phyloP scores from a whole-genome alignment of 30 jellyfish, hydroid and myxozoan species.

The Pelagia noctiluca region DNA sequence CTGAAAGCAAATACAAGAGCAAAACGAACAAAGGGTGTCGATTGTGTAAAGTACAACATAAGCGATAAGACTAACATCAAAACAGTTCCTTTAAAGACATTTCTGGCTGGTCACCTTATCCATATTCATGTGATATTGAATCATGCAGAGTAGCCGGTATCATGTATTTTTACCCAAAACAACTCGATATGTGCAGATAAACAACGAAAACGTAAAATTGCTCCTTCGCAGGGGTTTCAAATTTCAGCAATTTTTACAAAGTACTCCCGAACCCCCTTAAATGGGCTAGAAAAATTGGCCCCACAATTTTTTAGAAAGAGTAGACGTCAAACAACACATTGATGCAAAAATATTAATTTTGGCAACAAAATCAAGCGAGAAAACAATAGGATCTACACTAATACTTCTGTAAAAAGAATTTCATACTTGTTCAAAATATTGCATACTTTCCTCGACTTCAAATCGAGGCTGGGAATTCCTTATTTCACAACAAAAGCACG shows the following conservation, averaged over 20 bases:
- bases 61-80: neutral
- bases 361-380: constrained; percentile 18
- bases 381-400: constrained; percentile 20
- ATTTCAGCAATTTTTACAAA: neutral
- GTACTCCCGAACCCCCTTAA: constrained; percentile 14
- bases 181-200: too few species aligned
- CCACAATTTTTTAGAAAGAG: neutral
- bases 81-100: neutral
- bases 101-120: too few species aligned
- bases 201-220: too few species aligned
- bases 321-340: neutral
- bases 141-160: neutral
- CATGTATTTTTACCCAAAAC: neutral
- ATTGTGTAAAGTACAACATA: constrained; percentile 1
- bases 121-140: neutral
- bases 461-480: neutral
- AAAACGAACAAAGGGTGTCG: constrained; percentile 2
- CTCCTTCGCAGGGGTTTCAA: too few species aligned
- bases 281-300: constrained; percentile 9
- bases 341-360: constrained; percentile 1
- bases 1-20: constrained; percentile 1
- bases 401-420: too few species aligned
- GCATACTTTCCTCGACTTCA: neutral
- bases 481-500: neutral
- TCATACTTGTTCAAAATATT: neutral